A percentile compares a stretch with the other conserved stretches of the same genome.
Conservation (phyloP, 2,113 vertebrate species). For the Alligator mississippiensis region DNA sequence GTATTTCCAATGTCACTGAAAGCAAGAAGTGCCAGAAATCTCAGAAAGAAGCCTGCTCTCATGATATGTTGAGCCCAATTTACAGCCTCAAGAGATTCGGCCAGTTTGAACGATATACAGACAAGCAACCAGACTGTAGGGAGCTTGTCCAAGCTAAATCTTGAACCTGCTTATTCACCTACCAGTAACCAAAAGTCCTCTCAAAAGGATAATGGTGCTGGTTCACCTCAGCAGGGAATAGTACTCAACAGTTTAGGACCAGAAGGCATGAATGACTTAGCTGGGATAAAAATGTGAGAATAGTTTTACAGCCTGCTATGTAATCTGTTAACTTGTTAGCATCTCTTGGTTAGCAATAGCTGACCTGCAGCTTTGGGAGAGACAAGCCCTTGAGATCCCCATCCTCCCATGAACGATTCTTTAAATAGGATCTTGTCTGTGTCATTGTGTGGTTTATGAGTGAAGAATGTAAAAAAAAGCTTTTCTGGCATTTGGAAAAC, state of each 20-base stretch:
- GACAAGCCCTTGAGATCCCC: neutral
- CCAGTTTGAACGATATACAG: constrained; percentile 64
- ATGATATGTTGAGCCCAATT: constrained; percentile 24
- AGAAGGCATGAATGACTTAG: neutral
- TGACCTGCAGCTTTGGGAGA: neutral
- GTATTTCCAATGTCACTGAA: constrained; percentile 2
- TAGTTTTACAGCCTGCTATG: neutral
- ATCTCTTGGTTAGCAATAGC: neutral
- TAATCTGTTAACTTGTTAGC: neutral
- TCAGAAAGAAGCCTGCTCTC: constrained; percentile 15
- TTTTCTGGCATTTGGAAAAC: neutral
- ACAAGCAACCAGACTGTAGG: constrained; percentile 45
- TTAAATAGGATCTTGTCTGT: neutral
- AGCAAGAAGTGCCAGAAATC: constrained; percentile 39
- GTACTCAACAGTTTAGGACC: neutral
- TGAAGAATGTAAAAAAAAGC: neutral
- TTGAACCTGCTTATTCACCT: constrained; percentile 34
- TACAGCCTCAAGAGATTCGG: constrained; percentile 27
- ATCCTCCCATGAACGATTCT: neutral
- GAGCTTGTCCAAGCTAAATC: constrained; percentile 60
- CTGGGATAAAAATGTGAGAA: neutral
- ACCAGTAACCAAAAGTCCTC: constrained; percentile 52
- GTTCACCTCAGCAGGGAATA: neutral
- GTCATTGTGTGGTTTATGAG: neutral
- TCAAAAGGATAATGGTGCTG: constrained; percentile 15